phyloP scores from a whole-genome alignment of 2,797 vertebrate genomes.

The Trachops cirrhosus region DNA sequence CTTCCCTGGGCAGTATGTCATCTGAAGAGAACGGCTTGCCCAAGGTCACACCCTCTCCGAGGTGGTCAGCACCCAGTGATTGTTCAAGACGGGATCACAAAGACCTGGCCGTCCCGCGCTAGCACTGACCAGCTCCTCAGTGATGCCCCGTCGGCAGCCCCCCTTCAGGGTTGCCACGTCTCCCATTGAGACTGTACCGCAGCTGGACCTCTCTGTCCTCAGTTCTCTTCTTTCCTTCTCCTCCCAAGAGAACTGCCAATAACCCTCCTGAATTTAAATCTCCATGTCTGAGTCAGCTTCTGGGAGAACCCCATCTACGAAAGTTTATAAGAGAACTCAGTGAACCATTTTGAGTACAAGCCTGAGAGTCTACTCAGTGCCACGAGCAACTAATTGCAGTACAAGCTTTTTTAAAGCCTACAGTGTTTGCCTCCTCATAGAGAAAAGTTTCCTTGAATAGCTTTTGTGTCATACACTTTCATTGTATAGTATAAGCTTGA shows the following conservation, averaged over 20 bases:
- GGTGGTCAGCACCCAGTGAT: not conserved
- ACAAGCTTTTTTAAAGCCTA: not conserved
- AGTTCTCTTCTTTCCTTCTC: not conserved
- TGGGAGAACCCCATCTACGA: not conserved
- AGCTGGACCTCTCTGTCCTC: not conserved
- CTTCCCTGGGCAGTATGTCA: not conserved
- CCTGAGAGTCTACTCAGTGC: not conserved
- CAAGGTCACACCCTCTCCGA: not conserved
- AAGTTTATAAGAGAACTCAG: not conserved
- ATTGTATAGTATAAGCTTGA: not conserved
- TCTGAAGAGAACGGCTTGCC: not conserved
- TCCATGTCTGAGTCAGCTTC: not conserved
- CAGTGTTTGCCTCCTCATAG: not conserved
- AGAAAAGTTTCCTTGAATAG: not conserved
- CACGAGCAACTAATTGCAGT: too few relatives aligned
- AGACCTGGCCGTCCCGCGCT: not conserved
- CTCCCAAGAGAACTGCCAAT: not conserved
- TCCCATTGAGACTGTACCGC: rapidly evolving
- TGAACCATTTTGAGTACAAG: not conserved
- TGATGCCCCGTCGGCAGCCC: not conserved
- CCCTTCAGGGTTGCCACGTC: too few relatives aligned
- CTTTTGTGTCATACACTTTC: not conserved
- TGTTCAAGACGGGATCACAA: not conserved
- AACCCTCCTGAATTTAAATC: not conserved
- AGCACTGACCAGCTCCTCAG: rapidly evolving